phyloP scores from a whole-genome alignment of 1,140 invertebrate species.

The Nymphalis io region DNA sequence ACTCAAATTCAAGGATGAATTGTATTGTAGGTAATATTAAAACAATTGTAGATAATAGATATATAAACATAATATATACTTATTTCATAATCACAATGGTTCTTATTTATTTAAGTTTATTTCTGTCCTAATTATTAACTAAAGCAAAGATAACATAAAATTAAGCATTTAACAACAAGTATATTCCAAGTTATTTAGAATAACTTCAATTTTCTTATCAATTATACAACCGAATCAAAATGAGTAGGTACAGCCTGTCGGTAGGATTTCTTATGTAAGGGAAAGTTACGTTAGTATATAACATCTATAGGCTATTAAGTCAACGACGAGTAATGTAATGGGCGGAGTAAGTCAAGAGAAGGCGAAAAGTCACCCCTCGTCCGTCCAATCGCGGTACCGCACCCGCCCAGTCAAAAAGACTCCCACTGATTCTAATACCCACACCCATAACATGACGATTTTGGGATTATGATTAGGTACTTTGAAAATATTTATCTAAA shows the following conservation, averaged over 20 bases:
- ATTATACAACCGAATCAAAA: neutral
- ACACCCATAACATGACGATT: slow-evolving; percentile 42
- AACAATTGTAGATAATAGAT: too few relatives aligned
- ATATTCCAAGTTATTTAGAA: too few relatives aligned
- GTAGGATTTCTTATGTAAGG: neutral
- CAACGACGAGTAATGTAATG: slow-evolving; percentile 44
- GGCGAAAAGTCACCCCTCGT: slow-evolving; percentile 72
- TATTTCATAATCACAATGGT: too few relatives aligned
- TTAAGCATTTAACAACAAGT: too few relatives aligned
- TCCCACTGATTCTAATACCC: slow-evolving; percentile 54
- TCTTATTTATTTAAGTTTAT: too few relatives aligned
- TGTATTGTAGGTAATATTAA: too few relatives aligned
- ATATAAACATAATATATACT: too few relatives aligned
- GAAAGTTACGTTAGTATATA: slow-evolving; percentile 12
- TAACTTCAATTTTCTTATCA: neutral
- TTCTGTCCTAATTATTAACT: too few relatives aligned
- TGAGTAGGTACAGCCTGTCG: too few relatives aligned
- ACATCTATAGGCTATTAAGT: slow-evolving; percentile 39
- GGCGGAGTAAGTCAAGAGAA: slow-evolving; percentile 73
- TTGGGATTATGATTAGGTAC: slow-evolving; percentile 16
- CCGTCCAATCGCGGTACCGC: slow-evolving; percentile 65
- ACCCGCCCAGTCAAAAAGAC: slow-evolving; percentile 73
- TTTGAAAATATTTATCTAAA: neutral
- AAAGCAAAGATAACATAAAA: too few relatives aligned
- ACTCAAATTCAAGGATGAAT: too few relatives aligned